Evolutionary conservation across 1,140 invertebrate species (phyloP).

Genomic region (Holotrichia oblita): DNA sequence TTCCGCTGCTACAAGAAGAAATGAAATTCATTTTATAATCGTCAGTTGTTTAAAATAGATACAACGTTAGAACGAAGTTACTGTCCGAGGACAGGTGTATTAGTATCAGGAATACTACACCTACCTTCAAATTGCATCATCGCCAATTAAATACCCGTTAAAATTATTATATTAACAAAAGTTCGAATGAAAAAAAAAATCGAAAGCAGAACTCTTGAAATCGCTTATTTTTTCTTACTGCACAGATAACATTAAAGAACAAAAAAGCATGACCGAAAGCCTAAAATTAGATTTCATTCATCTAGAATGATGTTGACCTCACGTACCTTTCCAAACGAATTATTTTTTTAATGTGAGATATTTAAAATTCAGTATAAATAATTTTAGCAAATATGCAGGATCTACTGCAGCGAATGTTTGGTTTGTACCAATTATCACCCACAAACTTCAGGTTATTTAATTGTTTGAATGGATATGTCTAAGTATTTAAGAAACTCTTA

Average conservation of each 20-base stretch:
- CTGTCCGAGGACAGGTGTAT: neutral
- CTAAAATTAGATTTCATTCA: conserved; percentile 32
- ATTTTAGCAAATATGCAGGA: conserved; percentile 14
- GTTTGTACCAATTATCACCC: neutral
- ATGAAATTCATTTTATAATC: conserved; percentile 17
- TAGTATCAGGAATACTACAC: neutral
- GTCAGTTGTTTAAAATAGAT: conserved; percentile 1
- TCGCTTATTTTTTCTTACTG: neutral
- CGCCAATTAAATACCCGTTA: neutral
- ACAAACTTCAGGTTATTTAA: conserved; percentile 1
- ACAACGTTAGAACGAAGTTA: neutral
- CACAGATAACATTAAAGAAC: neutral
- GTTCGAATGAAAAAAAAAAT: neutral
- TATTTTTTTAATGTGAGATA: conserved; percentile 23
- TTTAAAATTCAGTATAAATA: conserved; percentile 26
- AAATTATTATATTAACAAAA: conserved; percentile 5
- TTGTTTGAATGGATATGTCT: conserved; percentile 12
- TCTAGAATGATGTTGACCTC: conserved; percentile 12
- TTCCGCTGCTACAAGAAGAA: neutral
- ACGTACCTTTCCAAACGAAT: conserved; percentile 11
- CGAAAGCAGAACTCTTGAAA: neutral
- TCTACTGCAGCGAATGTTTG: neutral
- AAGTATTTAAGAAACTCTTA: neutral
- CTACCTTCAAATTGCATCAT: neutral
- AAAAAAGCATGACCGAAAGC: conserved; percentile 1